Evolutionary conservation across 2,797 vertebrate species (phyloP).

Genomic region (Lutjanus argentimaculatus): DNA sequence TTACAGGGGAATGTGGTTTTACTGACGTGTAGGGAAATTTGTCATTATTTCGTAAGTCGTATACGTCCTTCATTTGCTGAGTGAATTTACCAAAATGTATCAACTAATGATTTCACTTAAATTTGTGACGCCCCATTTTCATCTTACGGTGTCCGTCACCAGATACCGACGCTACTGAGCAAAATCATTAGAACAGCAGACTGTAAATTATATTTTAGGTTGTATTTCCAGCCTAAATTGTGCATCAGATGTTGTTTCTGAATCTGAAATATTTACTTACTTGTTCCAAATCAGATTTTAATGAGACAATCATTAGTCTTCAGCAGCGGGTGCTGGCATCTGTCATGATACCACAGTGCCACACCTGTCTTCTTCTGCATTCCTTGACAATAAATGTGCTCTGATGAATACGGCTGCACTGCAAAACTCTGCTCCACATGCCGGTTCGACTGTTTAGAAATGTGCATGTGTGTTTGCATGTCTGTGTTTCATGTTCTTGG

Average conservation of each 20-base stretch:
- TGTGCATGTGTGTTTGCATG: slow-evolving; percentile 5
- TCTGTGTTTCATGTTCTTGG: slow-evolving; percentile 5
- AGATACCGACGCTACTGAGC: not conserved
- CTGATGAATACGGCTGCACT: slow-evolving; percentile 13
- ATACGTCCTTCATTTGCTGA: not conserved
- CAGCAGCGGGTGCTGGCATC: slow-evolving; percentile 27
- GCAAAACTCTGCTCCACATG: slow-evolving; percentile 14
- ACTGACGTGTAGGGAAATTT: not conserved
- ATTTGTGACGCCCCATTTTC: not conserved
- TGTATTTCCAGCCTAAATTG: not conserved
- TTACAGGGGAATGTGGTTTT: not conserved
- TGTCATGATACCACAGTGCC: slow-evolving; percentile 34
- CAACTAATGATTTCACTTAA: not conserved
- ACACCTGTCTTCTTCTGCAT: slow-evolving; percentile 61
- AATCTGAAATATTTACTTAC: slow-evolving; percentile 14
- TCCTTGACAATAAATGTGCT: slow-evolving; percentile 36
- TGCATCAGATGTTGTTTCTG: slow-evolving; percentile 4
- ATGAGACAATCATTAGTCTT: slow-evolving; percentile 27
- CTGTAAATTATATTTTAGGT: not conserved
- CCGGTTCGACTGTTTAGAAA: slow-evolving; percentile 4
- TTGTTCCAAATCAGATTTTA: slow-evolving; percentile 16
- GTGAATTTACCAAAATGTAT: not conserved
- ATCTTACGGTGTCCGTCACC: not conserved
- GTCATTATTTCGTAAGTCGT: not conserved
- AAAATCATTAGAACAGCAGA: not conserved